phyloP scores from a whole-genome alignment of 2,888 invertebrate species.

The Cetonia aurata region DNA sequence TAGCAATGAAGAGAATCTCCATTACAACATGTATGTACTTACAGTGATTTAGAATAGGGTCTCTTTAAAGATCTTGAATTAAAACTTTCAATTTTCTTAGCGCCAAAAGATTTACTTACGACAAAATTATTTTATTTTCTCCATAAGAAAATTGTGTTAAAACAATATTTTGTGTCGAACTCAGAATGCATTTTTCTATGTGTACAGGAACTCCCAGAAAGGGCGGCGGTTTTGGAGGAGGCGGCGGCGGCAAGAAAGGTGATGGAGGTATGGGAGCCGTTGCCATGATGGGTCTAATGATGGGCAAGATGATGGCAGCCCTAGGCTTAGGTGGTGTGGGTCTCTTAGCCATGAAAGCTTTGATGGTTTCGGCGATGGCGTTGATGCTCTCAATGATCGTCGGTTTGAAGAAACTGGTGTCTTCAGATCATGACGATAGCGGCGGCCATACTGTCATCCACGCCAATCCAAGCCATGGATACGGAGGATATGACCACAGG shows the following conservation, averaged over 20 bases:
- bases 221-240: conserved; percentile 65
- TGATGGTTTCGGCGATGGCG: conserved; percentile 76
- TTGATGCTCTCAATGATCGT: conserved; percentile 81
- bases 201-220: conserved; percentile 69
- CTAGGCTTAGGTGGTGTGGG: conserved; percentile 82
- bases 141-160: no score
- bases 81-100: no score
- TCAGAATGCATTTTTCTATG: conserved; percentile 6
- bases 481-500: conserved; percentile 70
- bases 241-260: conserved; percentile 68
- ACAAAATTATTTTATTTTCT: no score
- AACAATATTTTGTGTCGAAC: no score
- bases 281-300: conserved; percentile 77
- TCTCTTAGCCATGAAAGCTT: conserved; percentile 80
- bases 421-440: conserved; percentile 68
- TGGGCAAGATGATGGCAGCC: conserved; percentile 83
- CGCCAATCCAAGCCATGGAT: conserved; percentile 66
- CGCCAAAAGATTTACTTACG: no score
- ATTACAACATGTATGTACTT: no score
- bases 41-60: no score
- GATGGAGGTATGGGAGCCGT: conserved; percentile 69
- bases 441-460: conserved; percentile 69
- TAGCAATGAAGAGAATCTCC: no score
- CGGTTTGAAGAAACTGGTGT: conserved; percentile 79
- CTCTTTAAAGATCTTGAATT: no score